Evolutionary conservation across 2,797 vertebrate species (phyloP).

Genomic region (Iguana delicatissima): DNA sequence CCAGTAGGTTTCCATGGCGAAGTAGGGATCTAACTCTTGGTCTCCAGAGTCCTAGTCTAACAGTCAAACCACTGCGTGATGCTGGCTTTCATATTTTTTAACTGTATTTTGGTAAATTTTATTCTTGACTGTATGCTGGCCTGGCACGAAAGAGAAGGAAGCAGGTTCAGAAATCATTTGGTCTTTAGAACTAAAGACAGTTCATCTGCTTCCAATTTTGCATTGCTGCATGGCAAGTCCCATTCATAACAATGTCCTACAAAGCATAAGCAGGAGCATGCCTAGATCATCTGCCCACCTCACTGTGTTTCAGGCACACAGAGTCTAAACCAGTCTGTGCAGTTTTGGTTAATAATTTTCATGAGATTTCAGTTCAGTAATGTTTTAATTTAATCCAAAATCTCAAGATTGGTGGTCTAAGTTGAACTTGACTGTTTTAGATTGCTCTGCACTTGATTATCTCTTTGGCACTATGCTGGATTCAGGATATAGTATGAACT

Average conservation of each 20-base stretch:
- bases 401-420: constrained; percentile 74
- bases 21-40: no score
- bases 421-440: constrained; percentile 57
- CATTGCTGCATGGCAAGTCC: constrained; percentile 12
- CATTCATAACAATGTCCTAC: constrained; percentile 1
- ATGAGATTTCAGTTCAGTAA: constrained; percentile 48
- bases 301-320: constrained; percentile 27
- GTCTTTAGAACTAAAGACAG: not conserved
- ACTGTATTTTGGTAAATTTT: not conserved
- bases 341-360: constrained; percentile 53
- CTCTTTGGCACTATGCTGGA: constrained; percentile 58
- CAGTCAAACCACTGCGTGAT: no score
- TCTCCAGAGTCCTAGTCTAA: no score
- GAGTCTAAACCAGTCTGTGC: constrained; percentile 31
- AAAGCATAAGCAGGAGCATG: constrained; percentile 18
- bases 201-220: constrained; percentile 34
- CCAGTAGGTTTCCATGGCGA: no score
- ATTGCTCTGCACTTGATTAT: constrained; percentile 73
- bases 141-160: not conserved
- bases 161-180: not conserved
- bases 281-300: constrained; percentile 17
- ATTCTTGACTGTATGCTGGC: not conserved
- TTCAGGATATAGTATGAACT: constrained; percentile 70
- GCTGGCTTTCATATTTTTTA: not conserved
- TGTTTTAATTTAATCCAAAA: constrained; percentile 68